Evolutionary conservation across 2,113 vertebrate species (phyloP).

Genomic region (Motacilla alba): DNA sequence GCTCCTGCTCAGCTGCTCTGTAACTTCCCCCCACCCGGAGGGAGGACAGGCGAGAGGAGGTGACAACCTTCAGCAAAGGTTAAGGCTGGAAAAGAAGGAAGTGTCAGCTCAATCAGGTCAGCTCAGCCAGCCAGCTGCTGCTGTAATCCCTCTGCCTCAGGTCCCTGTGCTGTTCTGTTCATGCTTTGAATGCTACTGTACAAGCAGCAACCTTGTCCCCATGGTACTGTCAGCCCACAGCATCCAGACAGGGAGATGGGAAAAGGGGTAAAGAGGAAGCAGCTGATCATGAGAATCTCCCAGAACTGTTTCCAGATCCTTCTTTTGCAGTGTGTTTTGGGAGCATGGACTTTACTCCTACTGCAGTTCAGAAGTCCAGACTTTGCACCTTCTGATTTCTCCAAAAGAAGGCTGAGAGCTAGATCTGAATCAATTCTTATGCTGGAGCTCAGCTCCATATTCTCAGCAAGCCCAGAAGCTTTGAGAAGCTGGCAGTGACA

Average conservation of each 20-base stretch:
- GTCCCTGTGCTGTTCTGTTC: neutral
- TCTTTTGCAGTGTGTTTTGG: neutral
- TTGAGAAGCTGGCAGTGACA: neutral
- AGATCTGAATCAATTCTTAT: neutral
- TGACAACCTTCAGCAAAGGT: neutral
- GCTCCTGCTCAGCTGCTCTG: neutral
- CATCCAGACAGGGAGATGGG: neutral
- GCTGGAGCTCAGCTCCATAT: neutral
- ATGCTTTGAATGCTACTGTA: neutral
- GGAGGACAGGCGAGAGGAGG: neutral
- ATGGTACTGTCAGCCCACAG: neutral
- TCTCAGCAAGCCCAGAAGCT: neutral
- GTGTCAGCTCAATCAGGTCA: neutral
- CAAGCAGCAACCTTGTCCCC: neutral
- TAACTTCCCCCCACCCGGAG: neutral
- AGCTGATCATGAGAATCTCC: neutral
- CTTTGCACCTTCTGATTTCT: neutral
- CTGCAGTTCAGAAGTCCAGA: neutral
- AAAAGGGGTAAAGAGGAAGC: neutral
- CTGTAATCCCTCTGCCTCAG: neutral
- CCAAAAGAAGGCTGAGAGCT: neutral
- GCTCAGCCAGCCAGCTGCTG: neutral
- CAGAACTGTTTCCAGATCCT: neutral
- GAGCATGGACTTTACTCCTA: neutral
- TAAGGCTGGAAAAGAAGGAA: conserved; percentile 17